phyloP scores from a whole-genome alignment of 1,140 invertebrate genomes.

The Ganaspis sp. region DNA sequence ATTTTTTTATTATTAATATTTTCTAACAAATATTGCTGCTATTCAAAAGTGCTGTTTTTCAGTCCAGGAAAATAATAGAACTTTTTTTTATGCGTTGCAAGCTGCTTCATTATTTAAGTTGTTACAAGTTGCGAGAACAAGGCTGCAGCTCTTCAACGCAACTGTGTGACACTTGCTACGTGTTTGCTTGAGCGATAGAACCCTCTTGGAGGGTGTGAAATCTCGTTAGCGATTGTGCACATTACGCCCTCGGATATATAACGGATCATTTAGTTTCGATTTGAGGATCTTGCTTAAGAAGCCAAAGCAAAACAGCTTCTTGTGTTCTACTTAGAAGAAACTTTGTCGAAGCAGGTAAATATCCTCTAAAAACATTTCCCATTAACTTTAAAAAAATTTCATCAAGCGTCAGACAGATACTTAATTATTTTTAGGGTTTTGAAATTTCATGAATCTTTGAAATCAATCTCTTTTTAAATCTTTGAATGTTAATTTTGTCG shows the following conservation, averaged over 20 bases:
- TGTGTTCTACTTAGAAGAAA: neutral
- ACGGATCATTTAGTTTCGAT: constrained; percentile 50
- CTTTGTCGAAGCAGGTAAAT: neutral
- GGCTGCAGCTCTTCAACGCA: constrained; percentile 56
- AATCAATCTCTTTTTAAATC: no score
- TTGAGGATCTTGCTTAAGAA: constrained; percentile 57
- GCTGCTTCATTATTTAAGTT: constrained; percentile 47
- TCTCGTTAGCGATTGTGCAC: constrained; percentile 39
- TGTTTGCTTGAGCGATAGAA: constrained; percentile 51
- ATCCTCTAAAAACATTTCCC: neutral
- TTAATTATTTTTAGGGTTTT: no score
- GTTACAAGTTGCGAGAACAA: constrained; percentile 51
- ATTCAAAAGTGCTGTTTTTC: neutral
- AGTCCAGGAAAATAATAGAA: constrained; percentile 42
- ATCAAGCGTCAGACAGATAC: no score
- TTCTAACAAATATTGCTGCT: no score
- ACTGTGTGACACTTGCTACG: constrained; percentile 59
- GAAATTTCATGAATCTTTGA: no score
- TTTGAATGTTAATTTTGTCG: no score
- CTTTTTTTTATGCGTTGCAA: constrained; percentile 53
- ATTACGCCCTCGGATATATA: constrained; percentile 42
- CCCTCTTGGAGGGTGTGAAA: constrained; percentile 43
- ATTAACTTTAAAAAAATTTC: no score
- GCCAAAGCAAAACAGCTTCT: constrained; percentile 50
- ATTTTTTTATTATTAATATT: no score